A percentile compares a stretch with the other conserved stretches of the same genome.
Conservation (phyloP, 2,113 vertebrate species). For the Callipepla californica region DNA sequence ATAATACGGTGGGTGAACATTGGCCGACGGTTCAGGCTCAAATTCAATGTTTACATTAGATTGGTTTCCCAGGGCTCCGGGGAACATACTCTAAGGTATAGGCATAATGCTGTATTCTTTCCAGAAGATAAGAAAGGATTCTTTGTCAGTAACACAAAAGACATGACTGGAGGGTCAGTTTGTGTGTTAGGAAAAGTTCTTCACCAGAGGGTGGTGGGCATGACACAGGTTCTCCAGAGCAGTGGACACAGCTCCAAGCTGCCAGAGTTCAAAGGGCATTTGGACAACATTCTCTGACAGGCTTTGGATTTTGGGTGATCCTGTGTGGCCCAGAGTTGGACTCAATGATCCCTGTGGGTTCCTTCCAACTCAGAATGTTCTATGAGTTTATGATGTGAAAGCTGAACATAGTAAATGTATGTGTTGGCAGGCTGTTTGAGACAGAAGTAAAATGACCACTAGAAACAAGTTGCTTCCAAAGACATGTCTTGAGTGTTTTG, state of each 20-base stretch:
- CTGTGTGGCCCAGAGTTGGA: background rate
- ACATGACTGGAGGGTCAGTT: background rate
- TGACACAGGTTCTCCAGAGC: background rate
- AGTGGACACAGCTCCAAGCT: background rate
- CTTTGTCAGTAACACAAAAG: background rate
- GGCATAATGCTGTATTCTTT: background rate
- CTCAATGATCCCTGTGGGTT: background rate
- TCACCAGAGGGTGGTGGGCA: background rate
- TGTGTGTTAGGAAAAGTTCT: background rate
- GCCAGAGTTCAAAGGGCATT: background rate
- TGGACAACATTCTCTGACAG: background rate
- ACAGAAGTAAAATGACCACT: background rate
- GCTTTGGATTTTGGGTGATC: background rate
- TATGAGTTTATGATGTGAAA: background rate
- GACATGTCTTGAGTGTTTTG: background rate
- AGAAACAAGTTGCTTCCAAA: background rate
- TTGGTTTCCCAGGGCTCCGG: background rate
- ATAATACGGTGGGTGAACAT: background rate
- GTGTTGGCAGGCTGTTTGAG: background rate
- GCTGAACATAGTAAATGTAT: background rate
- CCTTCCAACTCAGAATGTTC: background rate
- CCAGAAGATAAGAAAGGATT: background rate
- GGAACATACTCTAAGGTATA: background rate
- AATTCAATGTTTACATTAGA: background rate
- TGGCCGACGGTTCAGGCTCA: background rate